Base-by-base conservation (phyloP, 2,888 invertebrate species). In the Xiphydria camelus region DNA sequence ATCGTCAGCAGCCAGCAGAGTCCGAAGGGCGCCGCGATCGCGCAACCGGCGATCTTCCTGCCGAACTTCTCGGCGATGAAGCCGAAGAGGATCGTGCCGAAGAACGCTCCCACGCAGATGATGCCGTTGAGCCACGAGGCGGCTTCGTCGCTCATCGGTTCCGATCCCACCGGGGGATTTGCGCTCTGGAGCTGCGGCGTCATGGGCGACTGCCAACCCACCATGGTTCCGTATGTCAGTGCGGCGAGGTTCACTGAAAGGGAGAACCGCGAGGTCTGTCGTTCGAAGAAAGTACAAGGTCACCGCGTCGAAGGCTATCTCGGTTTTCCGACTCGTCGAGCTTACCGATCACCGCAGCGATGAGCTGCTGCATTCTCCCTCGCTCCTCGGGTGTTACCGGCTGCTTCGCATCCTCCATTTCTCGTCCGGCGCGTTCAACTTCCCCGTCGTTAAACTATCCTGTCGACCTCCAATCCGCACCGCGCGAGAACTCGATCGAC, bases 181-280 rank as follows among this genome's bases (percentile, higher is more conserved):
- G n/a, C 9, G 0, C 77, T 73, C 10, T 77, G 72, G 29, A 81
- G 74, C 9, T 76, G 66, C 0, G 76, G 72, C 1, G 79, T 62
- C 1, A 82, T 79, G 40, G 83, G 83, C 0, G 85, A 83, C 0
- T 82, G 78, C 83, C 84, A 85, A 1, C 82, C 82, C 39, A 80
- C 75, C 43, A 72, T 66, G 19, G 66, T 68, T 0, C 79, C 79
- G 31, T 77, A 70, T 2, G 70, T 57, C 32, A 79, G 45, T 1
- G 71, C 56, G 2, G 73, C 62, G 5, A 78, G 26, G 50, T 78
- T 78, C n/a, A 72, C 79, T 79, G 64, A 4, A 55, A 65, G 35
- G 23, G 31, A 9, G 7, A 12, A 31, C 17, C 40, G n/a, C 6
- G 12, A 31, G 12, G 12, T 31, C 12, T 6, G 32, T 10, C 7